A percentile compares a stretch with the other conserved stretches of the same genome.
phyloP scores from a whole-genome alignment of 2,888 invertebrate genomes.

The Cryptophagus acutangulus region DNA sequence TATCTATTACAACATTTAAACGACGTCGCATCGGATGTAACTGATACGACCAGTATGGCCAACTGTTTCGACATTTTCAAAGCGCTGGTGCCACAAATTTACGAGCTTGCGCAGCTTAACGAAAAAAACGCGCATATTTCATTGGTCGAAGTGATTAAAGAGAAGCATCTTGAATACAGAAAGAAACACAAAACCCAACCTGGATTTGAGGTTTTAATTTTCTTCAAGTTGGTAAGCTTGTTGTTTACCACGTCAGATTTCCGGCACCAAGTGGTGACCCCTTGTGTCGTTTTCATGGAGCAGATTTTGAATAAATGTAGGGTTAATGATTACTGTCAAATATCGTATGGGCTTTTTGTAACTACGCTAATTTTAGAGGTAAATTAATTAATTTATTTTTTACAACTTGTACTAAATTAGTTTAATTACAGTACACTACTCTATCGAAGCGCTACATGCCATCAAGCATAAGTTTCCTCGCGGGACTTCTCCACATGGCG shows the following conservation, averaged over 20 bases:
- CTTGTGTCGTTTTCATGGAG: conserved; percentile 75
- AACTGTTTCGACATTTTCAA: conserved; percentile 59
- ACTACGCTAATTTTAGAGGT: conserved; percentile 70
- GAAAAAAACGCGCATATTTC: conserved; percentile 63
- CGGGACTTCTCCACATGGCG: conserved; percentile 69
- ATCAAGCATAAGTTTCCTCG: conserved; percentile 72
- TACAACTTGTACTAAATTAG: conserved; percentile 3
- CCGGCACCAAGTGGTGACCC: conserved; percentile 82
- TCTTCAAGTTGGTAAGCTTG: conserved; percentile 75
- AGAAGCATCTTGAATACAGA: conserved; percentile 63
- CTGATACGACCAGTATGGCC: conserved; percentile 43
- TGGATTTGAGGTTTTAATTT: conserved; percentile 64
- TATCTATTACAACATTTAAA: conserved; percentile 74
- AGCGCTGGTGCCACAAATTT: conserved; percentile 52
- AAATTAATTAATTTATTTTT: conserved; percentile 22
- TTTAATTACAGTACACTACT: conserved; percentile 59
- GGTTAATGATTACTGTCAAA: conserved; percentile 60
- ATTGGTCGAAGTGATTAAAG: conserved; percentile 64
- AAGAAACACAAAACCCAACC: conserved; percentile 59
- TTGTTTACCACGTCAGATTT: conserved; percentile 89
- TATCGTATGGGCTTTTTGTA: conserved; percentile 74
- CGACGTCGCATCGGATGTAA: conserved; percentile 54
- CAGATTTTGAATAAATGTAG: conserved; percentile 67
- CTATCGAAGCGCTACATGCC: conserved; percentile 79
- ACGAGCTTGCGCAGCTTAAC: conserved; percentile 67